Evolutionary conservation across 2,888 invertebrate species (phyloP).

Genomic region (Phrixothrix hirtus): DNA sequence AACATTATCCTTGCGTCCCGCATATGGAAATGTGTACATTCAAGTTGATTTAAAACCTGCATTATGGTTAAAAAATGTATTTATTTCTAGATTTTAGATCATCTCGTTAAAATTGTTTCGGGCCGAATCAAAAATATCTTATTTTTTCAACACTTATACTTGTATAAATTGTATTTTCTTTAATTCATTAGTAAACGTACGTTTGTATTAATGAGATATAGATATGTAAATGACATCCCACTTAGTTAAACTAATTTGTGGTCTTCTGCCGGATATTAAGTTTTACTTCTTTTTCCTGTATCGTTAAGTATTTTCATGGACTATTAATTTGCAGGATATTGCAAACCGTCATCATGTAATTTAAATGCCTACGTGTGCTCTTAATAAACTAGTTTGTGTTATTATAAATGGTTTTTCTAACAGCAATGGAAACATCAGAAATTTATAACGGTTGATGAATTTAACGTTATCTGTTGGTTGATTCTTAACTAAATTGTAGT

Average conservation of each 20-base stretch:
- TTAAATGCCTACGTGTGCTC: constrained; percentile 17
- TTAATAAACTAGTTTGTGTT: constrained; percentile 17
- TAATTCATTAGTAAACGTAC: constrained; percentile 3
- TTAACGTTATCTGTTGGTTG: no score
- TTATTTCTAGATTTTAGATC: no score
- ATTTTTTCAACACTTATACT: constrained; percentile 7
- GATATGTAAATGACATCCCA: constrained; percentile 9
- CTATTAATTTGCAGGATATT: constrained; percentile 39
- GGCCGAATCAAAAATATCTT: no score
- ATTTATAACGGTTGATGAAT: constrained; percentile 11
- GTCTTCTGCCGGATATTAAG: constrained; percentile 21
- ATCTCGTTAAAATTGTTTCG: no score
- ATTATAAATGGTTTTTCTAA: constrained; percentile 9
- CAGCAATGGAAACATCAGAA: constrained; percentile 14
- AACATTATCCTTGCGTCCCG: no score
- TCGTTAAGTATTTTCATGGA: constrained; percentile 40
- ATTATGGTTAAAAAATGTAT: no score
- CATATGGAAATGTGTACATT: no score
- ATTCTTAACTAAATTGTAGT: constrained; percentile 2
- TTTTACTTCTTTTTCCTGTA: constrained; percentile 20
- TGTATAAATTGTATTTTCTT: not conserved
- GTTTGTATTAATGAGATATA: not conserved
- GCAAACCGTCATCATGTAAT: constrained; percentile 17
- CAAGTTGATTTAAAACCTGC: no score
- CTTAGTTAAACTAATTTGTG: constrained; percentile 11